Evolutionary conservation across 2,113 vertebrate species (phyloP).

Genomic region (Cricetomys ansorgei): DNA sequence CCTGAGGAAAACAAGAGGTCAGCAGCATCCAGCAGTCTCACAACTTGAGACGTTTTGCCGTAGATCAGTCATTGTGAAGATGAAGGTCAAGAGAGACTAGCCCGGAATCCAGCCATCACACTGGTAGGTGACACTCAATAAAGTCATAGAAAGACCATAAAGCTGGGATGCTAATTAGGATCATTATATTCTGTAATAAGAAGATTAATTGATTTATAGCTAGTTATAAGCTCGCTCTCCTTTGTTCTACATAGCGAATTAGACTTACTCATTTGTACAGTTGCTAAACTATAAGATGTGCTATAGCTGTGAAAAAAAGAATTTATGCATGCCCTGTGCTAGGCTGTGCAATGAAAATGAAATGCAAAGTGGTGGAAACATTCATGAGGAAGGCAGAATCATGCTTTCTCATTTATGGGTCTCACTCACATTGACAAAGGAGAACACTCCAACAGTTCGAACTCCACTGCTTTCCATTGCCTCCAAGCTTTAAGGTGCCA

Average conservation of each 20-base stretch:
- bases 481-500: background rate
- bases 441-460: background rate
- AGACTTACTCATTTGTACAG: conserved; percentile 83
- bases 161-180: conserved; percentile 78
- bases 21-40: background rate
- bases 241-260: conserved; percentile 80
- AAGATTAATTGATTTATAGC: conserved; percentile 79
- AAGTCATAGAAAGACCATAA: conserved; percentile 75
- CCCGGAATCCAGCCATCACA: conserved; percentile 47
- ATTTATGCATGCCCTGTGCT: conserved; percentile 67
- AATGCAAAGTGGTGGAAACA: conserved; percentile 54
- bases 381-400: background rate
- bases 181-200: conserved; percentile 81
- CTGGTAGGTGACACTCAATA: conserved; percentile 47
- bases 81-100: conserved; percentile 62
- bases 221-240: conserved; percentile 71
- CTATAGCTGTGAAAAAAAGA: conserved; percentile 59
- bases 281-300: conserved; percentile 77
- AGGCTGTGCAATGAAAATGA: background rate
- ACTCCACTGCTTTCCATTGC: background rate
- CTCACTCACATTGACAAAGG: background rate
- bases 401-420: background rate
- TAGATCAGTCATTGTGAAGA: background rate
- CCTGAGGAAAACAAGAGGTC: background rate
- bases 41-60: background rate